phyloP scores from a whole-genome alignment of 2,888 invertebrate species.

The Drosophila subsilvestris region DNA sequence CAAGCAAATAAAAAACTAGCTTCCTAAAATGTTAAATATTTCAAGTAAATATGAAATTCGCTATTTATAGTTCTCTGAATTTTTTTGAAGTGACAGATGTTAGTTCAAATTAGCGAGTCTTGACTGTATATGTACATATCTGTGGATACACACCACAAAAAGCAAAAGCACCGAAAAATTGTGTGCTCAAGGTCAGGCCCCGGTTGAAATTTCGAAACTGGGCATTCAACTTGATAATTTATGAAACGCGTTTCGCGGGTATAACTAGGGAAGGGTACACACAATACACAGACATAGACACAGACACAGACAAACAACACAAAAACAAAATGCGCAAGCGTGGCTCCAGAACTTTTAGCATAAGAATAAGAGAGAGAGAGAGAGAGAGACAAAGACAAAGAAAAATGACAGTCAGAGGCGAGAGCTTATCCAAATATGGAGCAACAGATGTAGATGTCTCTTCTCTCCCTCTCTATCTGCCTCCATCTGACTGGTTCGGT shows the following conservation, averaged over 20 bases:
- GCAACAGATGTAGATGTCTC: slow-evolving; percentile 40
- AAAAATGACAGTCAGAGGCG: neutral
- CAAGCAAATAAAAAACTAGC: too few relatives aligned
- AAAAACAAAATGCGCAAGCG: slow-evolving; percentile 58
- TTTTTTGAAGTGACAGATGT: neutral
- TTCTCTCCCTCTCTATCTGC: neutral
- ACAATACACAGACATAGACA: slow-evolving; percentile 7
- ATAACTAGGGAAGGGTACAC: slow-evolving; percentile 59
- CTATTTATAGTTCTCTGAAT: neutral
- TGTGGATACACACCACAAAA: slow-evolving; percentile 25
- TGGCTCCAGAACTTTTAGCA: slow-evolving; percentile 54
- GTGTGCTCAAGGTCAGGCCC: slow-evolving; percentile 80
- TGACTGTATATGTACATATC: neutral
- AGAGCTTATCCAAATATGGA: slow-evolving; percentile 41
- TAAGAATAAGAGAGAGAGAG: neutral
- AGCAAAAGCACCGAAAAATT: slow-evolving; percentile 69
- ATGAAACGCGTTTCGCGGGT: slow-evolving; percentile 75
- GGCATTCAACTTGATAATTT: slow-evolving; percentile 82
- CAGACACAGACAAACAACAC: neutral
- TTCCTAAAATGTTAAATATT: neutral
- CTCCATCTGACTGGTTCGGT: neutral
- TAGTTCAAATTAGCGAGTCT: neutral
- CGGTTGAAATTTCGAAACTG: slow-evolving; percentile 76
- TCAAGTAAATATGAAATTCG: neutral
- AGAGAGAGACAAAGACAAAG: neutral